Percentiles rank a stretch among this genome's conserved stretches.
Evolutionary conservation across 2,113 vertebrate species (phyloP).

Genomic region (Platysteira castanea): DNA sequence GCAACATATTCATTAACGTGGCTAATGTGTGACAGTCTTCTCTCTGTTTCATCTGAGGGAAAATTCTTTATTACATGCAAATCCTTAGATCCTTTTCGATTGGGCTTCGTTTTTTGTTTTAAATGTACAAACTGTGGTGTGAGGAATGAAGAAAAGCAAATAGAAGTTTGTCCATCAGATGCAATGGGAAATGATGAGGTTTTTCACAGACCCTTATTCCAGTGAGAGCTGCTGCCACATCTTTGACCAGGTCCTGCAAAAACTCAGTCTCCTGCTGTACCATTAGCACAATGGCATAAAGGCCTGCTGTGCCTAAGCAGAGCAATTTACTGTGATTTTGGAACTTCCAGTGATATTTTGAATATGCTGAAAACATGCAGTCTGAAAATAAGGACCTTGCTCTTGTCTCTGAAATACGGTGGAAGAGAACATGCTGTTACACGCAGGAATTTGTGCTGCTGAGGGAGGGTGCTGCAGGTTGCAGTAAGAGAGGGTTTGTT

Average conservation of each 20-base stretch:
- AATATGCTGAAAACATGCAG: neutral
- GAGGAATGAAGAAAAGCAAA: neutral
- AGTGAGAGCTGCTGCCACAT: neutral
- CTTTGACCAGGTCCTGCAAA: neutral
- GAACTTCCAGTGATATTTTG: neutral
- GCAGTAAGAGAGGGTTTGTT: neutral
- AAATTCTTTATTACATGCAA: neutral
- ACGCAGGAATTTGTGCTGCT: neutral
- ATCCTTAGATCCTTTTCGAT: neutral
- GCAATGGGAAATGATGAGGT: neutral
- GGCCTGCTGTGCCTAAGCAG: neutral
- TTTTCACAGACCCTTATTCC: neutral
- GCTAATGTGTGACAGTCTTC: neutral
- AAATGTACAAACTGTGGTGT: neutral
- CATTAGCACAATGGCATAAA: neutral
- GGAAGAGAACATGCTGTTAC: neutral
- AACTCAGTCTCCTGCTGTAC: neutral
- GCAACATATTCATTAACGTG: fast-evolving
- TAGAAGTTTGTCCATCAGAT: neutral
- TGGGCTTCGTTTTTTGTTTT: neutral
- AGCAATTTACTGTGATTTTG: neutral
- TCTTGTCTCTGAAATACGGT: neutral
- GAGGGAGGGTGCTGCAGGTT: neutral
- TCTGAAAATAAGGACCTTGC: neutral
- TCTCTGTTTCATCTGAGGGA: neutral